phyloP scores from a whole-genome alignment of 2,113 vertebrate genomes.

The Elephas maximus region DNA sequence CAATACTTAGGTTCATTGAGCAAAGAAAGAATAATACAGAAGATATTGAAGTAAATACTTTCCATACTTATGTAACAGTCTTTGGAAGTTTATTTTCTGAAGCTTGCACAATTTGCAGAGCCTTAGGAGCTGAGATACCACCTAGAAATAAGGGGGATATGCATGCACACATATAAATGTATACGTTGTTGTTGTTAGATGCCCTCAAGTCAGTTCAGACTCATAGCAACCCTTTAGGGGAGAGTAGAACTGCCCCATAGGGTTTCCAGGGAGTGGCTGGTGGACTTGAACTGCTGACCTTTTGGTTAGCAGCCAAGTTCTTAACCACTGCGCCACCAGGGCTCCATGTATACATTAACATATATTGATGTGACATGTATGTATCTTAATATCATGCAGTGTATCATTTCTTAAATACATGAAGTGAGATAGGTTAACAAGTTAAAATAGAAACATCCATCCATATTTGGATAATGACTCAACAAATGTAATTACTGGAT shows the following conservation, averaged over 20 bases:
- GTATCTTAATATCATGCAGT: not conserved
- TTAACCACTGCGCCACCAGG: too few relatives aligned
- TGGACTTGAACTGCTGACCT: too few relatives aligned
- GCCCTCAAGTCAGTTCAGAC: too few relatives aligned
- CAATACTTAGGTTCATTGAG: not conserved
- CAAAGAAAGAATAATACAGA: not conserved
- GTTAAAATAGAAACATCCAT: constrained; percentile 5
- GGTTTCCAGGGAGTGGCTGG: too few relatives aligned
- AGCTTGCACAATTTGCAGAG: not conserved
- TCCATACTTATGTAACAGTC: not conserved
- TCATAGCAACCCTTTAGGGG: too few relatives aligned
- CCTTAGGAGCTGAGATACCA: not conserved
- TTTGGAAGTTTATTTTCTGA: constrained; percentile 26
- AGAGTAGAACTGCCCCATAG: too few relatives aligned
- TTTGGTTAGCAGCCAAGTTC: too few relatives aligned
- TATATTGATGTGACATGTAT: not conserved
- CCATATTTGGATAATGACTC: not conserved
- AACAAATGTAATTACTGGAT: not conserved
- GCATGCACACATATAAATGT: not conserved
- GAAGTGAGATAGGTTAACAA: not conserved
- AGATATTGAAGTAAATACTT: not conserved
- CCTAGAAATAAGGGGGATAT: not conserved
- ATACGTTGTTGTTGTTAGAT: too few relatives aligned
- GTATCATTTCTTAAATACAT: constrained; percentile 3
- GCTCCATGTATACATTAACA: not conserved